These are phyloP conservation scores for Apantesis nais DNA, from an alignment of 2,888 invertebrate genomes.

Conservation along the genomic window DNA sequence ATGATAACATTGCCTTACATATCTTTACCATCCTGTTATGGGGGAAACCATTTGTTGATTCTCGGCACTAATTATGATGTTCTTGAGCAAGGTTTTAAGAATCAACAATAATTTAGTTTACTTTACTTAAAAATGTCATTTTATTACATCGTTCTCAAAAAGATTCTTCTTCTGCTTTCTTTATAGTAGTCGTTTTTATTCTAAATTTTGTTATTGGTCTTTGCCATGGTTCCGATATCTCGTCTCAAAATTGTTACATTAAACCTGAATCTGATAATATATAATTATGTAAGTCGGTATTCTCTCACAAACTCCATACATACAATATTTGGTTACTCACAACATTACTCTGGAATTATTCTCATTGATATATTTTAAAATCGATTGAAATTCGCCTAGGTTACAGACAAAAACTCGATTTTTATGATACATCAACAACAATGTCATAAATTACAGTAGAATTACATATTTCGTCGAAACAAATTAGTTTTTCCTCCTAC, in stretches of 20 bases:
- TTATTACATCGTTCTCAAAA: background rate
- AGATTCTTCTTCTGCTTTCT: background rate
- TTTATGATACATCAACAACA: background rate
- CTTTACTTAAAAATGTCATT: no score
- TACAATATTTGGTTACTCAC: no score
- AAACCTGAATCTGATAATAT: background rate
- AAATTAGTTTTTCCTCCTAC: slow-evolving; percentile 16
- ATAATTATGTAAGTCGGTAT: background rate
- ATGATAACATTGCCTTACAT: slow-evolving; percentile 55
- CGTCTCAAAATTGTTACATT: no score
- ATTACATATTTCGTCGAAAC: slow-evolving; percentile 5
- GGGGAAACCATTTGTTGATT: slow-evolving; percentile 1
- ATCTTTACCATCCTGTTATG: slow-evolving; percentile 35
- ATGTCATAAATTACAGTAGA: slow-evolving; percentile 4
- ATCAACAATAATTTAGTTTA: background rate
- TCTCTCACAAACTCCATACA: no score
- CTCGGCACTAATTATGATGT: slow-evolving; percentile 28
- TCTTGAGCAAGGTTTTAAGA: slow-evolving; percentile 11
- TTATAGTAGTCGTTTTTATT: no score
- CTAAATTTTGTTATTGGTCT: no score
- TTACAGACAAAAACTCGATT: background rate
- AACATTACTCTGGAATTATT: no score
- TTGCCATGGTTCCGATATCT: no score
- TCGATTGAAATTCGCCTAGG: background rate
- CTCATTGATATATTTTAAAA: background rate